Evolutionary conservation across 92 coral and sea anemone genomes (phyloP).

Genomic region (Umimayanthus kanabou): DNA sequence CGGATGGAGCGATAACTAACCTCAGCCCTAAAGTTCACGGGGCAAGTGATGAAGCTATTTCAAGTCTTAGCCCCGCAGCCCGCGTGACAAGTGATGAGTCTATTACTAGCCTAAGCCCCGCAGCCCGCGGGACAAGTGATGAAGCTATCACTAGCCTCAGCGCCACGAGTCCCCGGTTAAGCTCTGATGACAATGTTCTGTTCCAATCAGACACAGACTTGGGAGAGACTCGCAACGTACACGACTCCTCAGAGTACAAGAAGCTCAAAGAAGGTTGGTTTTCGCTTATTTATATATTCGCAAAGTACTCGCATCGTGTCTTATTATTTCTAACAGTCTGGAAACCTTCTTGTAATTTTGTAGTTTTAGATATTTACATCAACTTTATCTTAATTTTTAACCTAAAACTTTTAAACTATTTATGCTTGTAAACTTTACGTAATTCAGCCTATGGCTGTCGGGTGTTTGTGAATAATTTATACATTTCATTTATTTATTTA

Average conservation of each 20-base stretch:
- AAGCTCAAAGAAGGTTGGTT: constrained; percentile 74
- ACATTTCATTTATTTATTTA: no score
- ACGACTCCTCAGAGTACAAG: constrained; percentile 53
- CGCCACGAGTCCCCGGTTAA: constrained; percentile 41
- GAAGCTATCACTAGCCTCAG: constrained; percentile 36
- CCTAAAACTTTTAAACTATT: no score
- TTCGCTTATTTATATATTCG: neutral
- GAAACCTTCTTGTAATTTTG: no score
- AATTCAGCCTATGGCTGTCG: no score
- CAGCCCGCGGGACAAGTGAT: constrained; percentile 7
- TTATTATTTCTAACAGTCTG: no score
- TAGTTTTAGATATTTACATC: no score
- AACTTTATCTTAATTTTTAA: no score
- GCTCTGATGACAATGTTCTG: constrained; percentile 71
- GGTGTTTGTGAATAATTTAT: no score
- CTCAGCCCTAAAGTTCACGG: neutral
- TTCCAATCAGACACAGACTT: constrained; percentile 80
- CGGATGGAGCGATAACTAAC: neutral
- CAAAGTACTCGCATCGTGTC: neutral
- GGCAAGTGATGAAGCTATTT: neutral
- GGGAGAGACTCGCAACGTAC: constrained; percentile 67
- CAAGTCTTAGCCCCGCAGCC: neutral
- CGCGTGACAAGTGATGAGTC: neutral
- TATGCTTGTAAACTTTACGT: no score
- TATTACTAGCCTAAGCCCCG: neutral